phyloP scores from a whole-genome alignment of 1,140 invertebrate species.

The Spodoptera litura region DNA sequence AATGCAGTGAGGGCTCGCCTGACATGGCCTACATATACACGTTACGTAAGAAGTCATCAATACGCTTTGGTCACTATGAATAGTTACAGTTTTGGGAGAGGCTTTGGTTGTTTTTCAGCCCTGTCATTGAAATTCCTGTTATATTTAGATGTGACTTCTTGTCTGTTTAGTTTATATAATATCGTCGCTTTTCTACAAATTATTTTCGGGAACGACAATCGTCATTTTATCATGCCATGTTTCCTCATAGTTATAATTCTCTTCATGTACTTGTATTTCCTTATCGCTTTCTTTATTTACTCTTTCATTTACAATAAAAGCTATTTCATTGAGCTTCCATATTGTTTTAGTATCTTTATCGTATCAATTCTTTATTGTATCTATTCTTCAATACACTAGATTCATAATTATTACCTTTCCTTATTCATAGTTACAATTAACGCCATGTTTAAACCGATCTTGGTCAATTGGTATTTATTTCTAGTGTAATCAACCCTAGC shows the following conservation, averaged over 20 bases:
- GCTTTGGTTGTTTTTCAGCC: background rate
- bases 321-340: background rate
- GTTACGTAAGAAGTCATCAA: slow-evolving; percentile 28
- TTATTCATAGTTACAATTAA: background rate
- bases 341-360: background rate
- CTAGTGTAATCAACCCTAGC: background rate
- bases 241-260: too few species aligned
- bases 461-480: background rate
- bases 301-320: too few species aligned
- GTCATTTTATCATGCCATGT: too few species aligned
- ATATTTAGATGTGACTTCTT: too few species aligned
- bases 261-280: too few species aligned
- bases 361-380: too few species aligned
- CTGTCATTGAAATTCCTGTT: background rate
- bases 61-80: background rate
- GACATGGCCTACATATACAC: slow-evolving; percentile 47
- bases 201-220: too few species aligned
- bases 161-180: too few species aligned
- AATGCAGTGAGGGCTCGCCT: slow-evolving; percentile 51
- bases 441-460: background rate
- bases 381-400: background rate
- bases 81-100: slow-evolving; percentile 18
- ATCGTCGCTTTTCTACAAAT: too few species aligned
- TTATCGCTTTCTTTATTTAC: too few species aligned
- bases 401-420: background rate